Evolutionary conservation across 1,140 invertebrate species (phyloP).

Genomic region (Gryllus bimaculatus): DNA sequence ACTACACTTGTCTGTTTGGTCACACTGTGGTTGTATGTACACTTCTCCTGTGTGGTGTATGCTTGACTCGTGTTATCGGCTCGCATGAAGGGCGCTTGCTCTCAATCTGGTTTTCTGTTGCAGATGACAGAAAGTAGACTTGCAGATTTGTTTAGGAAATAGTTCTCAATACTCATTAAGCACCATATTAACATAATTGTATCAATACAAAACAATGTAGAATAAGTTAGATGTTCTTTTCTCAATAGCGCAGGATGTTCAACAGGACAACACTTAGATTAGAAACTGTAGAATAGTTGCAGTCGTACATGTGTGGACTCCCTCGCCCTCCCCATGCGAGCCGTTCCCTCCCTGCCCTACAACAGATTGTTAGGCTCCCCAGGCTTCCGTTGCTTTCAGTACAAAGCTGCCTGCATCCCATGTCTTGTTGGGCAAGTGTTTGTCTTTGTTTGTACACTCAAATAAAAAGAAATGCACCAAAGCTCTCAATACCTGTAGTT

Average conservation of each 20-base stretch:
- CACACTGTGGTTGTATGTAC: background rate
- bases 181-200: slow-evolving; percentile 5
- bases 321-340: background rate
- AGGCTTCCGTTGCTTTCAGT: background rate
- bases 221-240: slow-evolving; percentile 6
- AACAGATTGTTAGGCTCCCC: background rate
- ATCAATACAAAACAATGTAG: slow-evolving; percentile 1
- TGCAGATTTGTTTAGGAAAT: slow-evolving; percentile 1
- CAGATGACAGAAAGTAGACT: background rate
- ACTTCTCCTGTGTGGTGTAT: background rate
- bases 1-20: background rate
- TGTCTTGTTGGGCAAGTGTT: background rate
- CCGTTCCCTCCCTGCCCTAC: background rate
- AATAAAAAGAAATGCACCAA: background rate
- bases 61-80: background rate
- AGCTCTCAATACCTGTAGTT: background rate
- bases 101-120: background rate
- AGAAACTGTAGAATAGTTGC: background rate
- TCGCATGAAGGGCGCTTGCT: background rate
- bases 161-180: background rate
- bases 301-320: background rate
- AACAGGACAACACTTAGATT: background rate
- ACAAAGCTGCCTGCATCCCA: background rate
- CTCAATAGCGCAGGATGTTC: slow-evolving; percentile 3
- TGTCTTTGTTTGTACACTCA: background rate